Base-by-base conservation (phyloP, 35 echinoderm and acorn worm genomes). In the Acanthaster planci region DNA sequence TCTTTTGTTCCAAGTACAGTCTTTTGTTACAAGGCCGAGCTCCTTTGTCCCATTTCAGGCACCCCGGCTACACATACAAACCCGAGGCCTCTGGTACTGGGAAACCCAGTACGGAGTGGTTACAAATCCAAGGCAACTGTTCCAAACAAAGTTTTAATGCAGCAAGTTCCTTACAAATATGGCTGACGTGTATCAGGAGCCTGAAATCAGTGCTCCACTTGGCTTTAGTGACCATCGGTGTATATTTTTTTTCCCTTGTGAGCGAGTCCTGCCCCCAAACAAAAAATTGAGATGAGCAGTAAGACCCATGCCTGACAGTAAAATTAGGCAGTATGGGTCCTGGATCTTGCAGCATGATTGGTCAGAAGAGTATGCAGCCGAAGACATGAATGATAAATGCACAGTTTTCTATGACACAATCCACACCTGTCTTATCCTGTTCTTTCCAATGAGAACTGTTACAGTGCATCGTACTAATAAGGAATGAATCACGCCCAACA, bases 141-240 rank as follows among this genome's bases (percentile, higher is more conserved):
- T n/a, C n/a, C n/a, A n/a, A n/a, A n/a, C n/a, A n/a, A n/a, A n/a
- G n/a, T n/a, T n/a, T n/a, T n/a, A n/a, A n/a, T n/a, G n/a, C n/a
- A n/a, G n/a, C n/a, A 87, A 87, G 44, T 55, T 87, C 14, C 32
- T 87, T 6, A 87, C 85, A 1, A 87, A 87, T 39, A 52, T 87
- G 7, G 19, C 72, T n/a, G 31, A 1, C 36, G 9, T 40, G 8
- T 86, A 76, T 86, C n/a, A 50, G 12, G 27, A 29, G 6, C 58
- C 84, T 37, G 39, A 87, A 32, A 87, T 79, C 21, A 78, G n/a
- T 35, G 1, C 85, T n/a, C n/a, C n/a, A 78, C 10, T 87, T 19
- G 85, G 76, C 29, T 52, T 87, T n/a, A 47, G 84, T 53, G 84
- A 86, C 37, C 84, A 86, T 37, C 12, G 32, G 26, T 80, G 68